Evolutionary conservation across 2,797 vertebrate species (phyloP), one percentile per base, ranked within the genome.

Genomic region (Peromyscus aztecus): DNA sequence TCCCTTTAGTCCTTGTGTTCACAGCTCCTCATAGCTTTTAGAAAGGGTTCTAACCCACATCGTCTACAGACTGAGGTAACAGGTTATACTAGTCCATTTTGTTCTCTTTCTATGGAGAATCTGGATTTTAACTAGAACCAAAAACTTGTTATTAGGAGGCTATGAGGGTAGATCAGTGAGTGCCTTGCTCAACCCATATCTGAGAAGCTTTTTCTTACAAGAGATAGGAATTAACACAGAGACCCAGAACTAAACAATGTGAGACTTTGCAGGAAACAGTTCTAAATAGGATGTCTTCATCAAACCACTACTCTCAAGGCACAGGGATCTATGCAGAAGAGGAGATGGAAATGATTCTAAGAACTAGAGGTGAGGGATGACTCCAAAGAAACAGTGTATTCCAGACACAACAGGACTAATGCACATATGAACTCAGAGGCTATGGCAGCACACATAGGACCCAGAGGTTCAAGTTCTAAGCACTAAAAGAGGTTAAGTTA

Each of bases 1-100:
- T n/a, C 71, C 69, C 4, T 52, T 92, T 94, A 71, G 63, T 84
- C 31, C 17, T 90, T 90, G 57, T 90, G 75, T 81, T 98, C 76
- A 82, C 6, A 92, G 65, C 0, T 81, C 59, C 34, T 91, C 29
- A 85, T 34, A 24, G 61, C 57, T 94, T 61, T 93, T 87, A 96
- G 27, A 95, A 96, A 94, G 21, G 40, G 24, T 55, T 97, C 85
- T 94, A 94, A 91, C n/a, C 76, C 88, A 71, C 81, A 31, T 65
- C 76, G 84, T 57, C 86, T 49, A 24, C 2, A 91, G 77, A 52
- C 31, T 59, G 76, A 55, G 37, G 12, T 91, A 91, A 95, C 13
- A 94, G 65, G 63, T 59, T 93, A 43, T 59, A 69, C 63, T 89
- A 91, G 84, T 71, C 29, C 75, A 96, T 19, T 84, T 27, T 92